Base-by-base conservation (phyloP, 2,797 vertebrate genomes). In the Phrynocephalus forsythii region DNA sequence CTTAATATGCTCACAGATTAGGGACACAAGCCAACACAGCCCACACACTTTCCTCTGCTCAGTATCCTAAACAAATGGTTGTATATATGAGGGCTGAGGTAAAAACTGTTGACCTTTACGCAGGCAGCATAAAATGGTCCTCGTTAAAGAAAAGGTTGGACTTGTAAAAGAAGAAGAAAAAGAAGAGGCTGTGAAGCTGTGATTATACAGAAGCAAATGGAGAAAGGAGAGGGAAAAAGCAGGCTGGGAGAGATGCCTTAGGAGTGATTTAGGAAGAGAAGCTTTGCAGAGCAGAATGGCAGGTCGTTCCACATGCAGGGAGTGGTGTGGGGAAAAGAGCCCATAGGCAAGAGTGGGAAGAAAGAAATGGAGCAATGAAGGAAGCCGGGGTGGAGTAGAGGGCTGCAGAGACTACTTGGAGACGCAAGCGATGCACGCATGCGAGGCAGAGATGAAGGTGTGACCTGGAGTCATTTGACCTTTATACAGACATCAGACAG, bases 161-260 rank as follows among this genome's bases (percentile, higher is more conserved):
- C n/a, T n/a, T 82, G 69, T 71, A 30, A 69, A n/a, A 56, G 52
- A 73, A 56, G 52, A 73, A 66, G 28, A 79, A 33, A 38, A 84
- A 66, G 28, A 79, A 24, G n/a, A 44, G 48, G 50, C 44, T 60
- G 66, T 94, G 91, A 90, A 33, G 50, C 79, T 24, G 84, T 88
- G 89, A 91, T 92, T 94, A 91, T 77, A 91, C 20, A 84, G 56
- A 87, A 92, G 91, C 91, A 90, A 92, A 91, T 88, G 75, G 80
- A 90, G 87, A 10, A 91, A 82, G 48, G 0, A 1, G 52, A 26
- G 0, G 1, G 66, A 2, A 20, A 8, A 24, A 44, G 16, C 10
- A 52, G 75, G 83, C 89, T 68, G 26, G 92, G 93, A 88, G 86
- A 93, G 88, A 89, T 68, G 83, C 87, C 91, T 88, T 83, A 91